Conservation (phyloP, 1,140 invertebrate genomes). For the Solen grandis region DNA sequence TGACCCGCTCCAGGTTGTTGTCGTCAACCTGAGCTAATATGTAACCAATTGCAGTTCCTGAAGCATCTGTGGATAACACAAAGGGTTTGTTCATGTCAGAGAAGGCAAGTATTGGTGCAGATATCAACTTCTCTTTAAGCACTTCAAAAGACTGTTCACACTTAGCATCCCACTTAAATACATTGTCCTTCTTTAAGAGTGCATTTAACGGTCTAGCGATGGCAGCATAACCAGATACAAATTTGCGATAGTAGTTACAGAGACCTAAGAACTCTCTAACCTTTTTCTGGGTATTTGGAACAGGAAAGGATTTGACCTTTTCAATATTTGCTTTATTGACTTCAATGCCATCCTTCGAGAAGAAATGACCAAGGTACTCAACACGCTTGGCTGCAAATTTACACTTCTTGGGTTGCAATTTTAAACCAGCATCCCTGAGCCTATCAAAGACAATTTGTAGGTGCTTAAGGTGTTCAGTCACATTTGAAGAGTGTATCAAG, state of each 20-base stretch:
- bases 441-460: constrained; percentile 41
- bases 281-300: constrained; percentile 72
- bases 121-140: constrained; percentile 45
- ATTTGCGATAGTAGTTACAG: constrained; percentile 76
- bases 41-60: constrained; percentile 32
- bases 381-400: constrained; percentile 50
- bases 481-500: constrained; percentile 42
- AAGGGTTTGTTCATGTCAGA: constrained; percentile 57
- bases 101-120: constrained; percentile 51
- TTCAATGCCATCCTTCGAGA: constrained; percentile 52
- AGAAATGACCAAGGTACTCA: constrained; percentile 60
- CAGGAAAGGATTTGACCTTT: constrained; percentile 54
- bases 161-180: constrained; percentile 47
- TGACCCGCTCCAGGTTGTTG: constrained; percentile 25
- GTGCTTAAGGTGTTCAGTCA: constrained; percentile 50
- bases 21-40: constrained; percentile 43
- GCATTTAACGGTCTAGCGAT: constrained; percentile 29
- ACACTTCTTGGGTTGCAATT: constrained; percentile 60
- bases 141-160: constrained; percentile 46
- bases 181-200: constrained; percentile 77
- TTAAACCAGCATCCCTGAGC: constrained; percentile 42
- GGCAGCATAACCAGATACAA: constrained; percentile 73
- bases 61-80: constrained; percentile 59
- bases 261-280: constrained; percentile 81
- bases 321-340: constrained; percentile 37